Evolutionary conservation across 1,140 invertebrate species (phyloP), one percentile per base, ranked within the genome.

Genomic region (Macrocentrus cingulum): DNA sequence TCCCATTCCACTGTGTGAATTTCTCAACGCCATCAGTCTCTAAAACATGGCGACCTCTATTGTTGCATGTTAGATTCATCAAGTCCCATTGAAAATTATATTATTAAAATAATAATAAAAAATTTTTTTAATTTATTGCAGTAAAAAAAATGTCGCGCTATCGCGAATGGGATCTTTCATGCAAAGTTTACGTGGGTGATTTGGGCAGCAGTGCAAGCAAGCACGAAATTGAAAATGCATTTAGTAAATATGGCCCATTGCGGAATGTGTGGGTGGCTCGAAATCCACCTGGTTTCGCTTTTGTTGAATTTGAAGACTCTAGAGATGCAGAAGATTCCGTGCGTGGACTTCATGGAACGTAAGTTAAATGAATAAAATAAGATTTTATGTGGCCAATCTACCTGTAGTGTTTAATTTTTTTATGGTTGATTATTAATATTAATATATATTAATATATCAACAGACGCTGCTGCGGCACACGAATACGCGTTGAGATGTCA

Each of bases 181-280:
- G 94, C 78, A 99, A 99, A 81, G 94, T 99, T 0, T 99, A 99
- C 76, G 93, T 99, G n/a, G 97, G 97, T 16, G 97, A 98, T 79
- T 82, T 99, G 34, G 91, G 92, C 7, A 92, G 89, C 49, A 92
- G 91, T 68, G 92, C 92, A 7, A 93, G 92, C 53, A 94, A 94
- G 81, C 89, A 91, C 76, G 92, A 95, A 79, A 90, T 95, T 62
- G 92, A 95, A 77, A 90, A 89, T 72, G 88, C 92, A 13, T 99
- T 99, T 75, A 87, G 88, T 60, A 95, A 96, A 81, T 99, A 94
- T 81, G 97, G 97, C 1, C 91, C 91, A 22, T 83, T 98, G 58
- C 87, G 91, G 71, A 99, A 97, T 82, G 95, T 98, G 8, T 99
- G 96, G 96, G 95, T 99, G 15, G 95, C 96, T 0, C 81, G 91